Conservation (phyloP, 1,140 invertebrate species). For the Rhizoglyphus robini region DNA sequence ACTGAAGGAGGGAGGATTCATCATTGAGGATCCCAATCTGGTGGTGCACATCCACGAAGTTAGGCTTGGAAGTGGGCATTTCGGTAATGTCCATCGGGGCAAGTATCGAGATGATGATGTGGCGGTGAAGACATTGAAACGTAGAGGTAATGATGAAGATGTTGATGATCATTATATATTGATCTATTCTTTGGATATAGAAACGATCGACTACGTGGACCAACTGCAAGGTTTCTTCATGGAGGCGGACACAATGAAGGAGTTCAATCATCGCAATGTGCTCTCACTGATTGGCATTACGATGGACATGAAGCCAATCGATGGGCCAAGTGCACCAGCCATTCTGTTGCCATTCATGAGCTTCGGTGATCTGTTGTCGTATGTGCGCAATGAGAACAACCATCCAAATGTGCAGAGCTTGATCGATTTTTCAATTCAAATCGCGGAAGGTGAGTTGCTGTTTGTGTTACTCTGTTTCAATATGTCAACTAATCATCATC, state of each 20-base stretch:
- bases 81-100: neutral
- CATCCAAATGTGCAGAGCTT: slow-evolving; percentile 37
- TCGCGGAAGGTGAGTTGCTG: slow-evolving; percentile 34
- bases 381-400: slow-evolving; percentile 36
- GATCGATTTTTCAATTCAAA: slow-evolving; percentile 37
- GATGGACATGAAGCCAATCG: slow-evolving; percentile 34
- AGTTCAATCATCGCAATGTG: slow-evolving; percentile 39
- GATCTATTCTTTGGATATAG: neutral
- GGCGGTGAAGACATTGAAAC: neutral
- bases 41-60: neutral
- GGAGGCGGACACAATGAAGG: slow-evolving; percentile 40
- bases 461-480: too few relatives aligned
- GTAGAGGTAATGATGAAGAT: neutral
- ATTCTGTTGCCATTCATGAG: slow-evolving; percentile 38
- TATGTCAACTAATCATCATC: neutral
- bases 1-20: neutral
- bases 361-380: slow-evolving; percentile 38
- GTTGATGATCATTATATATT: neutral
- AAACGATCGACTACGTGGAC: neutral
- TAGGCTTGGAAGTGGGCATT: neutral
- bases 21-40: too few relatives aligned
- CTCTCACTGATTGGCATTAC: slow-evolving; percentile 37
- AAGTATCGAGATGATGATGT: neutral
- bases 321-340: too few relatives aligned
- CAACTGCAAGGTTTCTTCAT: slow-evolving; percentile 31